Percentiles rank a stretch among this genome's conserved stretches.
Evolutionary conservation across 2,113 vertebrate species (phyloP).

Genomic region (Riparia riparia): DNA sequence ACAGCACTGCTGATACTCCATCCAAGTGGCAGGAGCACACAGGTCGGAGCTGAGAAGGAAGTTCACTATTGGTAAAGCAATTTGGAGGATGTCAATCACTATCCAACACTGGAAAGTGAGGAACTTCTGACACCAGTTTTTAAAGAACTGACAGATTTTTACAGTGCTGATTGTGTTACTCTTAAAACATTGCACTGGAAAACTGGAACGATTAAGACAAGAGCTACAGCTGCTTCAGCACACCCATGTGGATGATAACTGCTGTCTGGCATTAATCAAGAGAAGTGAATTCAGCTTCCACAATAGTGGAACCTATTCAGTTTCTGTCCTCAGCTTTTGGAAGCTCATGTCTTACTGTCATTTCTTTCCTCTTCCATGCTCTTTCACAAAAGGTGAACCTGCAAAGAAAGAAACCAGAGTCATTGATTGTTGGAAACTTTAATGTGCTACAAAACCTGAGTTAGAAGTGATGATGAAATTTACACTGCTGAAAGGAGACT

Average conservation of each 20-base stretch:
- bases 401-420: constrained; percentile 75
- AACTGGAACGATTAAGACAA: background rate
- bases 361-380: constrained; percentile 67
- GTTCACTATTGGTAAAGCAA: background rate
- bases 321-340: constrained; percentile 67
- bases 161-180: background rate
- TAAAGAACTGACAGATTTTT: background rate
- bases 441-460: constrained; percentile 79
- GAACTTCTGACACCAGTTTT: background rate
- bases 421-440: constrained; percentile 82
- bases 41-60: background rate
- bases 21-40: accelerated
- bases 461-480: constrained; percentile 85
- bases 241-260: background rate
- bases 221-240: constrained; percentile 28
- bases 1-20: accelerated
- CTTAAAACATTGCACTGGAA: background rate
- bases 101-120: background rate
- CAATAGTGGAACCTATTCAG: constrained; percentile 17
- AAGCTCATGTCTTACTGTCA: constrained; percentile 73
- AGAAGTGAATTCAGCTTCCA: constrained; percentile 37
- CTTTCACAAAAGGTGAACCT: constrained; percentile 71
- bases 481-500: constrained; percentile 74
- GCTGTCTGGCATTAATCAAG: constrained; percentile 17
- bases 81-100: background rate